phyloP scores from a whole-genome alignment of 2,797 vertebrate genomes.

The Yasuhikotakia modesta region DNA sequence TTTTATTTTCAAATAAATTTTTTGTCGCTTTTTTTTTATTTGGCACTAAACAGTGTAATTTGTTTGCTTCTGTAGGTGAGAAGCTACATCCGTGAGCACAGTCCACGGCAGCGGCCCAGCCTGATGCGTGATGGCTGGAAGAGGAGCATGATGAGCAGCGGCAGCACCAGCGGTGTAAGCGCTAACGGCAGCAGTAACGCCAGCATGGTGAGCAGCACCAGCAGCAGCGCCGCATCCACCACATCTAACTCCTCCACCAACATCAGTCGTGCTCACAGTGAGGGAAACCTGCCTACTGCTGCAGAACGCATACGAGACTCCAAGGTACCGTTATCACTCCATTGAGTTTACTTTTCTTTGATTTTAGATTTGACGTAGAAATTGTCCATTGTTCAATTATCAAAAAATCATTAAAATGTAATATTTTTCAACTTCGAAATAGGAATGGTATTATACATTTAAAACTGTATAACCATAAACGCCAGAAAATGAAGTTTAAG shows the following conservation, averaged over 20 bases:
- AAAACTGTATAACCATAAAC: too few species aligned
- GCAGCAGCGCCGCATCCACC: conserved; percentile 85
- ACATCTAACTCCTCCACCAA: conserved; percentile 89
- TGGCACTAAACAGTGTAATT: too few species aligned
- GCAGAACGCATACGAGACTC: conserved; percentile 97
- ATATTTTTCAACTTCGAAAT: too few species aligned
- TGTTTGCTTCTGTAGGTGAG: conserved; percentile 80
- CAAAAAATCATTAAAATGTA: too few species aligned
- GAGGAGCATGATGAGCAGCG: conserved; percentile 89
- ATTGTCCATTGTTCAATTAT: too few species aligned
- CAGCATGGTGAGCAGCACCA: conserved; percentile 93
- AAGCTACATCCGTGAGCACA: conserved; percentile 94
- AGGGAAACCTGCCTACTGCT: conserved; percentile 95
- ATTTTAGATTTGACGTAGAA: too few species aligned
- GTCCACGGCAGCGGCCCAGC: conserved; percentile 84
- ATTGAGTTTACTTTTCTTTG: too few species aligned
- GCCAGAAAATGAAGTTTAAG: too few species aligned
- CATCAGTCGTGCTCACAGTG: conserved; percentile 96
- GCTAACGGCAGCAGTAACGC: conserved; percentile 91
- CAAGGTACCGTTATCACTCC: conserved; percentile 76
- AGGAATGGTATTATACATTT: too few species aligned
- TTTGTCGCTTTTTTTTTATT: too few species aligned
- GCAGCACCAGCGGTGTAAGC: conserved; percentile 88
- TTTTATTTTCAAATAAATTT: too few species aligned
- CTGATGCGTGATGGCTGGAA: conserved; percentile 91